Evolutionary conservation across 1,140 invertebrate species (phyloP).

Genomic region (Acyrthosiphon pisum): DNA sequence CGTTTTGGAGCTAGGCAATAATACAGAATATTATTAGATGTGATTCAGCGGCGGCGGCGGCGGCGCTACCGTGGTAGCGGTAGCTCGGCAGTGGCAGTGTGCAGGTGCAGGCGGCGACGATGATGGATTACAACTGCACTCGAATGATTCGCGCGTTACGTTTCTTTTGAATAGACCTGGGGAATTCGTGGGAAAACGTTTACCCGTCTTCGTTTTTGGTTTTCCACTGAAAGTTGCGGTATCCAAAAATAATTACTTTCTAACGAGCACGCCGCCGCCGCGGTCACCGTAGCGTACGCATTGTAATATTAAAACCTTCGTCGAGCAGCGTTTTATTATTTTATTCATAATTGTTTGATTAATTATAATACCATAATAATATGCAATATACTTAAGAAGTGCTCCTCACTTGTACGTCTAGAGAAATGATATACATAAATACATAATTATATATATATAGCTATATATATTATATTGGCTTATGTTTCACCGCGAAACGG

Average conservation of each 20-base stretch:
- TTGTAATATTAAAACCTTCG: neutral
- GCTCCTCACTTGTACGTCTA: too few relatives aligned
- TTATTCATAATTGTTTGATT: too few relatives aligned
- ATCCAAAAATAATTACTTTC: conserved; percentile 14
- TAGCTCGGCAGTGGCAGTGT: neutral
- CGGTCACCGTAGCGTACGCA: neutral
- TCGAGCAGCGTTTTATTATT: neutral
- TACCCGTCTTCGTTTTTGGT: neutral
- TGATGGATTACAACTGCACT: neutral
- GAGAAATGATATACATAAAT: too few relatives aligned
- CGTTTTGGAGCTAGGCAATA: neutral
- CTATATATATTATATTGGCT: neutral
- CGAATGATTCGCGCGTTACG: conserved; percentile 3
- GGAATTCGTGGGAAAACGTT: neutral
- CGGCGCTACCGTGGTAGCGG: too few relatives aligned
- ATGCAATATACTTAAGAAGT: too few relatives aligned
- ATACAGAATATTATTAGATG: neutral
- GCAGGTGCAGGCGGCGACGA: neutral
- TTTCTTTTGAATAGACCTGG: neutral
- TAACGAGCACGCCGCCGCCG: neutral
- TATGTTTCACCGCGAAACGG: neutral
- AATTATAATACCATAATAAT: too few relatives aligned
- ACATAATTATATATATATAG: too few relatives aligned
- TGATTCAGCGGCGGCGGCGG: too few relatives aligned
- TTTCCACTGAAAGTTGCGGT: neutral